phyloP scores from a whole-genome alignment of 2,797 vertebrate species.

The Muscicapa comitata region DNA sequence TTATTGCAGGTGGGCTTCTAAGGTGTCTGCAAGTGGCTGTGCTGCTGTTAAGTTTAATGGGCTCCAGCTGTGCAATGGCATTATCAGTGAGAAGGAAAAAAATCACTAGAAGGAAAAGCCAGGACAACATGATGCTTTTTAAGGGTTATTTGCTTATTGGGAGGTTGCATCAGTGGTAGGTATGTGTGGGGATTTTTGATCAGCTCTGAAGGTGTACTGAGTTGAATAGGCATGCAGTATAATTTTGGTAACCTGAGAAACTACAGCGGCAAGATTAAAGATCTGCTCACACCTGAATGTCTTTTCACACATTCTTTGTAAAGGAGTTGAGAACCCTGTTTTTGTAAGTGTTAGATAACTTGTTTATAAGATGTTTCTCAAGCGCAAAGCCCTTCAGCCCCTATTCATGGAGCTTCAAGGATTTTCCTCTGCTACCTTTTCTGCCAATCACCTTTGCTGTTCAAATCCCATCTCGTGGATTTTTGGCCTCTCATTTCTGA shows the following conservation, averaged over 20 bases:
- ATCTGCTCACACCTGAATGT: not conserved
- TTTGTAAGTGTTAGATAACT: rapidly evolving
- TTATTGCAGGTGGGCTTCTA: slow-evolving; percentile 1
- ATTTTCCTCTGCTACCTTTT: not conserved
- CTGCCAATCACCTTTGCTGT: not conserved
- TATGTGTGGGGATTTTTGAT: not conserved
- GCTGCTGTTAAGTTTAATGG: slow-evolving; percentile 38
- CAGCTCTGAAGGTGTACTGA: not conserved
- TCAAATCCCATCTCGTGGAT: not conserved
- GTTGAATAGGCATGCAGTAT: not conserved
- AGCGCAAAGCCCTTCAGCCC: not conserved
- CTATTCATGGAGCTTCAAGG: rapidly evolving
- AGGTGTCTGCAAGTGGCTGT: not conserved
- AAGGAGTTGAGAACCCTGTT: not conserved
- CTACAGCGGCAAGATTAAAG: rapidly evolving
- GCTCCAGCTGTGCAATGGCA: slow-evolving; percentile 32
- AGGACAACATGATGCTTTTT: not conserved
- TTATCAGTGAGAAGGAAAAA: not conserved
- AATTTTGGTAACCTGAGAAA: not conserved
- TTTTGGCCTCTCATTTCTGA: not conserved
- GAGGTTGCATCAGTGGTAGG: not conserved
- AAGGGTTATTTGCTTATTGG: not conserved
- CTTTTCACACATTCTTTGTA: not conserved
- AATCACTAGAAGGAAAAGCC: not conserved
- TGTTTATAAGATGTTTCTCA: not conserved